phyloP scores from a whole-genome alignment of 2,113 vertebrate species.

The Myocastor coypus region DNA sequence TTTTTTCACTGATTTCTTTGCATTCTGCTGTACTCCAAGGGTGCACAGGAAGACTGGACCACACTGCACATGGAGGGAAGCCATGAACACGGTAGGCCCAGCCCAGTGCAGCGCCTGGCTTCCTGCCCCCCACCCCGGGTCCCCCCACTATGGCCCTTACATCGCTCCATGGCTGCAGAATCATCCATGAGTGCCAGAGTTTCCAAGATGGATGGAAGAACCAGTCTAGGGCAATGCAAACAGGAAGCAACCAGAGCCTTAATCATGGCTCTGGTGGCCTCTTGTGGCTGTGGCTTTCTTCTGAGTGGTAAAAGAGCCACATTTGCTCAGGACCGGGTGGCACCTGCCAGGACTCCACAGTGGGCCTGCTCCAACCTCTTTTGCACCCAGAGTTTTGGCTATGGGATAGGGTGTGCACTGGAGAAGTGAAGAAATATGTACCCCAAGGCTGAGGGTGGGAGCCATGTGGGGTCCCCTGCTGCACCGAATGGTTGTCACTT shows the following conservation, averaged over 20 bases:
- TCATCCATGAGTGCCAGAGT: background rate
- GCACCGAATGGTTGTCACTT: background rate
- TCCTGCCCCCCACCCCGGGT: background rate
- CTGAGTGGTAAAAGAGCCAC: background rate
- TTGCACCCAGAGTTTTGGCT: background rate
- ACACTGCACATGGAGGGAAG: background rate
- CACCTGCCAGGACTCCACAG: background rate
- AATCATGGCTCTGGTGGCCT: background rate
- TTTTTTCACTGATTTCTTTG: background rate
- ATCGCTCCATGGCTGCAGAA: background rate
- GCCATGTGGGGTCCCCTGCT: background rate
- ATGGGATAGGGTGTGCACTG: background rate
- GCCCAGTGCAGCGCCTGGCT: background rate
- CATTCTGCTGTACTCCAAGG: background rate
- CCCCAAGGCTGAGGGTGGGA: background rate
- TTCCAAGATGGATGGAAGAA: background rate
- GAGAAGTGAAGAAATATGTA: background rate
- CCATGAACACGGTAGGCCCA: background rate
- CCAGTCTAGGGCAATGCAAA: background rate
- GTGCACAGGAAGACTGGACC: background rate
- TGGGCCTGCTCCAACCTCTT: background rate
- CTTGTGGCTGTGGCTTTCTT: background rate
- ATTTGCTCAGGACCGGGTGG: background rate
- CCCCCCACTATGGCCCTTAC: background rate
- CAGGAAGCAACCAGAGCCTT: background rate